phyloP scores from a whole-genome alignment of 2,113 vertebrate genomes.

The Microtus oregoni region DNA sequence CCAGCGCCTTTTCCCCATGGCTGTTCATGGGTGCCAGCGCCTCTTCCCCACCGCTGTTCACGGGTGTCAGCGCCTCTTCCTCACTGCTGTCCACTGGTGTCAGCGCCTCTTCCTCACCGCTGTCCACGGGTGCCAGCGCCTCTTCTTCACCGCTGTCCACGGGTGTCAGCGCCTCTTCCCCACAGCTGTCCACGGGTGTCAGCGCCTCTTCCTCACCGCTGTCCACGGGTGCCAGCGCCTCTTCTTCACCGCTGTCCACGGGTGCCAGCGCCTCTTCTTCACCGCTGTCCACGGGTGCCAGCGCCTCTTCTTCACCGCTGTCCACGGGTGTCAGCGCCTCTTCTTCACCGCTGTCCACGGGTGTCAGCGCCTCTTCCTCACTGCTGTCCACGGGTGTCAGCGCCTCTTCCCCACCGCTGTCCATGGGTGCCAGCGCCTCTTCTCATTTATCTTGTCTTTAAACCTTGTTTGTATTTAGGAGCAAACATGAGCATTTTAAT shows the following conservation, averaged over 20 bases:
- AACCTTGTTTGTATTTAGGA: background rate
- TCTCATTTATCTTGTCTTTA: background rate
- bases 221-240: fast-evolving
- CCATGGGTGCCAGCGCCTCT: background rate
- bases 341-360: background rate
- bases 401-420: fast-evolving
- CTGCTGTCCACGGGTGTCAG: background rate
- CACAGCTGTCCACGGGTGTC: background rate
- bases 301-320: background rate
- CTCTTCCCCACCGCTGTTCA: background rate
- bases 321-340: fast-evolving
- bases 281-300: no score
- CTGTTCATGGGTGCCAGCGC: fast-evolving
- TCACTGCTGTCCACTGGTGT: background rate
- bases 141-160: background rate
- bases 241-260: background rate
- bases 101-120: fast-evolving
- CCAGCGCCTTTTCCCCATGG: background rate
- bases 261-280: no score
- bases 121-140: no score
- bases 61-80: background rate
- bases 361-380: background rate
- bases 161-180: background rate
- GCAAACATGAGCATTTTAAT: background rate
- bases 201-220: background rate